A percentile compares a stretch with the other conserved stretches of the same genome.
These are phyloP conservation scores for Erebia palarica DNA, from an alignment of 2,888 invertebrate genomes.

Conservation along the genomic window DNA sequence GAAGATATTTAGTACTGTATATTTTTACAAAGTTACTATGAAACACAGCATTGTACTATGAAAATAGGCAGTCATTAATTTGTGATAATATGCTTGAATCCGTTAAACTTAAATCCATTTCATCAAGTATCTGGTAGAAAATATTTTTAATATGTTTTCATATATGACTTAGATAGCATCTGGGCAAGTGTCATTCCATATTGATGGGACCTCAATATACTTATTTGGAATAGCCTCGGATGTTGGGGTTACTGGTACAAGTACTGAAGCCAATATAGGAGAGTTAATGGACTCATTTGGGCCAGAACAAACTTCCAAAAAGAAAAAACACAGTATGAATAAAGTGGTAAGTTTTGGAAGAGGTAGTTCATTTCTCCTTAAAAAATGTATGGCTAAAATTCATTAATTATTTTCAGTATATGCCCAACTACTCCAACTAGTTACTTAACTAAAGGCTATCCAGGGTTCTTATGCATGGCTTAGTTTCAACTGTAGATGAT, in stretches of 20 bases:
- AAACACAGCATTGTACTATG: too few species aligned
- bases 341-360: constrained; percentile 59
- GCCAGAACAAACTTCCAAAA: constrained; percentile 70
- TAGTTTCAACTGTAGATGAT: too few species aligned
- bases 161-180: constrained; percentile 81
- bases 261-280: constrained; percentile 77
- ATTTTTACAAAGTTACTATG: too few species aligned
- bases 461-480: too few species aligned
- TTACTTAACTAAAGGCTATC: too few species aligned
- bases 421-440: too few species aligned
- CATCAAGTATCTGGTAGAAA: not conserved
- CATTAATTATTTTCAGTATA: too few species aligned
- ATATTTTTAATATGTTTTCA: not conserved
- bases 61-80: too few species aligned
- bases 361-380: not conserved
- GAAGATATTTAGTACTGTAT: too few species aligned
- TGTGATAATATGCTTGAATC: too few species aligned
- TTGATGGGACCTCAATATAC: constrained; percentile 85
- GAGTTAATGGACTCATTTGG: constrained; percentile 74
- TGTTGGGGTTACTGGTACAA: constrained; percentile 78
- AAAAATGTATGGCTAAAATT: too few species aligned
- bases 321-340: constrained; percentile 67
- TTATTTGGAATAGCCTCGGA: constrained; percentile 84
- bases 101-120: not conserved
- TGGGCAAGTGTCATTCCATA: constrained; percentile 87